These are phyloP conservation scores for Euphonia xanthogaster DNA, from an alignment of 2,797 vertebrate species.

Conservation along the genomic window DNA sequence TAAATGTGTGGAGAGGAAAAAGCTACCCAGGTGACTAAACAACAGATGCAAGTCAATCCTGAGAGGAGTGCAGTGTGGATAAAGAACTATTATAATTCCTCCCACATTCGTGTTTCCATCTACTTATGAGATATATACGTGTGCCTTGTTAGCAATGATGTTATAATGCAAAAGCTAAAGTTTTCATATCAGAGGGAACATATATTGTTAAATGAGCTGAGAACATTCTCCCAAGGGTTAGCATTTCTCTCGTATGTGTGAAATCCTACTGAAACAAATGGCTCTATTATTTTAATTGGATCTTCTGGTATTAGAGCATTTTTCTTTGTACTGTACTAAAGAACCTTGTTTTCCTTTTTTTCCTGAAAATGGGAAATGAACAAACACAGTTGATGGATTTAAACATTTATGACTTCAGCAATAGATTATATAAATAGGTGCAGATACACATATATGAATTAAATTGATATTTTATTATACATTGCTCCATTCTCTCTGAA, in stretches of 20 bases:
- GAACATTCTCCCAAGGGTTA: slow-evolving; percentile 67
- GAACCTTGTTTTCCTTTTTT: slow-evolving; percentile 31
- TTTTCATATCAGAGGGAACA: slow-evolving; percentile 38
- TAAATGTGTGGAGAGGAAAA: background rate
- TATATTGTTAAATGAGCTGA: slow-evolving; percentile 65
- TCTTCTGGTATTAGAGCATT: slow-evolving; percentile 67
- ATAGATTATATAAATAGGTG: background rate
- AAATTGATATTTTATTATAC: slow-evolving; percentile 19
- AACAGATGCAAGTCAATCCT: background rate
- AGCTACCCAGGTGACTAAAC: background rate
- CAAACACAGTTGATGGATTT: background rate
- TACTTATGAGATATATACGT: slow-evolving; percentile 37
- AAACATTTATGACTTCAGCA: slow-evolving; percentile 44
- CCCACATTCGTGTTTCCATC: background rate
- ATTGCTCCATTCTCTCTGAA: background rate
- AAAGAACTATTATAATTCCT: slow-evolving; percentile 51
- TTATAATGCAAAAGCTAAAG: slow-evolving; percentile 63
- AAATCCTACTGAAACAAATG: slow-evolving; percentile 68
- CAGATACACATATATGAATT: background rate
- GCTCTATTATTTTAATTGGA: slow-evolving; percentile 71
- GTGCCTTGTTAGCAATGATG: slow-evolving; percentile 62
- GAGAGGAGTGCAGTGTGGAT: slow-evolving; percentile 29
- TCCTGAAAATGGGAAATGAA: slow-evolving; percentile 50
- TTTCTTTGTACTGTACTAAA: slow-evolving; percentile 47
- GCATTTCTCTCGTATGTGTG: slow-evolving; percentile 52